These are phyloP conservation scores for Notodonta dromedarius DNA, from an alignment of 2,888 invertebrate species.

Conservation along the genomic window DNA sequence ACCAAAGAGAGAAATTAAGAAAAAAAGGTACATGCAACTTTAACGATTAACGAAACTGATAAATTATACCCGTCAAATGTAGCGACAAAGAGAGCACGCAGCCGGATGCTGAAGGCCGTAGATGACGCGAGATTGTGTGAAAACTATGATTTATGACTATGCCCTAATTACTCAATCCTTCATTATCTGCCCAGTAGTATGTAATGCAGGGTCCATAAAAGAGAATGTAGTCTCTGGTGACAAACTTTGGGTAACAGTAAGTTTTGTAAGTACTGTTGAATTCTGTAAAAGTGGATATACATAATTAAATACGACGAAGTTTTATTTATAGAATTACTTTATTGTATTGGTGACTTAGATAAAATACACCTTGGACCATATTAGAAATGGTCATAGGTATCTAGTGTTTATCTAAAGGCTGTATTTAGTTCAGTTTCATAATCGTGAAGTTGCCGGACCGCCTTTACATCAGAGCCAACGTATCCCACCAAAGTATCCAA, in stretches of 20 bases:
- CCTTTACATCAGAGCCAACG: background rate
- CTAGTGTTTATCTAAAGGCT: background rate
- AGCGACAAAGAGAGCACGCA: constrained; percentile 4
- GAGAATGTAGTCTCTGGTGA: background rate
- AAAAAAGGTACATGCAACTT: constrained; percentile 39
- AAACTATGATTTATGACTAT: background rate
- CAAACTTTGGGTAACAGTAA: background rate
- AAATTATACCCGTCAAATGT: constrained; percentile 22
- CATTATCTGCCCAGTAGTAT: background rate
- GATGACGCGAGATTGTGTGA: constrained; percentile 1
- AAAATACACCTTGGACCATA: constrained; percentile 5
- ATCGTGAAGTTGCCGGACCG: background rate
- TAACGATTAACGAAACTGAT: constrained; percentile 54
- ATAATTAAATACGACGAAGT: too few relatives aligned
- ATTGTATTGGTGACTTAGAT: background rate
- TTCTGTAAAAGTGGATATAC: too few relatives aligned
- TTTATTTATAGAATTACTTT: too few relatives aligned
- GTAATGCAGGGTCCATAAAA: background rate
- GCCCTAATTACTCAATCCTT: too few relatives aligned
- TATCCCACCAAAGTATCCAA: too few relatives aligned
- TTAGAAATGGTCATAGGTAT: constrained; percentile 2
- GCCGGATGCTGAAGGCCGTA: constrained; percentile 1
- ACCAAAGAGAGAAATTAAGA: constrained; percentile 55
- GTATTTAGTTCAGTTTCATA: constrained; percentile 7
- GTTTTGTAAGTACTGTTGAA: too few relatives aligned